Evolutionary conservation across 2,113 vertebrate species (phyloP).

Genomic region (Lagenorhynchus albirostris): DNA sequence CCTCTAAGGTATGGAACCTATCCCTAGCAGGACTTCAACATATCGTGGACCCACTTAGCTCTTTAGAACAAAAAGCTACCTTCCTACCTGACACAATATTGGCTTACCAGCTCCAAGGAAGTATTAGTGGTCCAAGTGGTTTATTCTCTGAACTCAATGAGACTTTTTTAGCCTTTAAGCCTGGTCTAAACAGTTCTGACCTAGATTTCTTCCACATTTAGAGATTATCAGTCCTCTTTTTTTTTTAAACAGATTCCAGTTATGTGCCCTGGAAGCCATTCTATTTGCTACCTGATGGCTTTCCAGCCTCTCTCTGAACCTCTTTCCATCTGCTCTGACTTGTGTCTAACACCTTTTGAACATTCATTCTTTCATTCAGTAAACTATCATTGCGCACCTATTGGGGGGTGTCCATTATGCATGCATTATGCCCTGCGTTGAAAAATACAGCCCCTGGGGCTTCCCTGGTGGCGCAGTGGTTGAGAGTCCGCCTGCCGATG

Average conservation of each 20-base stretch:
- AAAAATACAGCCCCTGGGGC: background rate
- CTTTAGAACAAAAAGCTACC: background rate
- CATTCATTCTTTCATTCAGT: background rate
- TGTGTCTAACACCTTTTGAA: background rate
- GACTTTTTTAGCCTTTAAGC: background rate
- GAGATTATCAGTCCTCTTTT: background rate
- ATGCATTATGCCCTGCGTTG: background rate
- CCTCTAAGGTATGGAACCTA: background rate
- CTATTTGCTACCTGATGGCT: background rate
- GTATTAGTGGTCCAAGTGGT: background rate
- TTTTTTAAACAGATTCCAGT: background rate
- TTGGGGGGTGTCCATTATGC: background rate
- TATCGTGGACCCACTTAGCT: background rate
- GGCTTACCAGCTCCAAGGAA: background rate
- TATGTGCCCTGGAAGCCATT: background rate
- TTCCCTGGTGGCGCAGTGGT: too few relatives aligned
- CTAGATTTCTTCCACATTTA: background rate
- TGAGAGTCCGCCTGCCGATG: too few relatives aligned
- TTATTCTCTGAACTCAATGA: background rate
- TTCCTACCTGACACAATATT: background rate
- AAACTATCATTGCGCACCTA: background rate
- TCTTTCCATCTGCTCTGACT: background rate
- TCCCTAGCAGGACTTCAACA: background rate
- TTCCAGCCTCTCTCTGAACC: background rate
- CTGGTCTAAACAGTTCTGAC: background rate